A percentile compares a stretch with the other conserved stretches of the same genome.
phyloP scores from a whole-genome alignment of 2,113 vertebrate species.

The Dasyprocta punctata region DNA sequence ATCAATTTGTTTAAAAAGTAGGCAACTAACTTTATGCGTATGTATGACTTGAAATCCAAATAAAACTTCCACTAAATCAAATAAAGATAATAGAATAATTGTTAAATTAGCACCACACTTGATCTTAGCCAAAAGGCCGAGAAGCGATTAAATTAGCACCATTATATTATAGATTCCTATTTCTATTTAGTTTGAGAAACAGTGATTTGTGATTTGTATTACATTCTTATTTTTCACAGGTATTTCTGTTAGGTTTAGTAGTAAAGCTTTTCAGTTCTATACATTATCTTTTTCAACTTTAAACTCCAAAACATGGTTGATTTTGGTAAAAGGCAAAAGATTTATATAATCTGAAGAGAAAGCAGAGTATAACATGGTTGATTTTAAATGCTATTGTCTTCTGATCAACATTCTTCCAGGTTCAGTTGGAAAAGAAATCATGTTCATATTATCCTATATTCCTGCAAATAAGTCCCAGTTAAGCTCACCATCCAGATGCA shows the following conservation, averaged over 20 bases:
- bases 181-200: constrained; percentile 11
- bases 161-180: background rate
- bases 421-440: background rate
- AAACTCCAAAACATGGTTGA: constrained; percentile 29
- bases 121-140: too few relatives aligned
- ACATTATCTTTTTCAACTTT: constrained; percentile 43
- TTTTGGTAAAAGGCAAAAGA: background rate
- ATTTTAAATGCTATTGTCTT: background rate
- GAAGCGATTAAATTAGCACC: background rate
- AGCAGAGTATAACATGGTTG: background rate
- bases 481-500: background rate
- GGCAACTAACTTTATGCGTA: background rate
- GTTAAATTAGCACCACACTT: background rate
- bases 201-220: background rate
- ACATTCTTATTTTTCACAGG: background rate
- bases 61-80: background rate
- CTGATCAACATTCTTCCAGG: background rate
- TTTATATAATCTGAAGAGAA: background rate
- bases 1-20: background rate
- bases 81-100: background rate
- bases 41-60: background rate
- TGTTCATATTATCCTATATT: background rate
- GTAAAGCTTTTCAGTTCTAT: constrained; percentile 13
- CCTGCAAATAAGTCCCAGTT: background rate
- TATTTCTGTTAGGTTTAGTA: background rate